Evolutionary conservation across 2,113 vertebrate species (phyloP).

Genomic region (Syngnathus typhle): DNA sequence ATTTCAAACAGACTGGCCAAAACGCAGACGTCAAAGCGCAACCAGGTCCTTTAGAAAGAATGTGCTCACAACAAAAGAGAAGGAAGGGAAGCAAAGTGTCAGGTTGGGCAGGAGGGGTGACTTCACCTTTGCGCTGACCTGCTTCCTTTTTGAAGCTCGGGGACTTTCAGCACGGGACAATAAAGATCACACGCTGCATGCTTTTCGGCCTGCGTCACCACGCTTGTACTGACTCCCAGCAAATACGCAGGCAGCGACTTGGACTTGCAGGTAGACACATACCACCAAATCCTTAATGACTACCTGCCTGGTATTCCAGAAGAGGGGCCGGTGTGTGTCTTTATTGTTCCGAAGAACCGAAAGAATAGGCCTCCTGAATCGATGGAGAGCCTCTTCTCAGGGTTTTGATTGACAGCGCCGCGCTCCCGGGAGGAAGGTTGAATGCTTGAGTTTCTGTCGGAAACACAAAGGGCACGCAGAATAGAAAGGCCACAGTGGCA

Average conservation of each 20-base stretch:
- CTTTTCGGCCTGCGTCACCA: constrained; percentile 53
- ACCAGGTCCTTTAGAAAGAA: constrained; percentile 1
- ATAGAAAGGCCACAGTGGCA: constrained; percentile 25
- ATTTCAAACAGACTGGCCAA: not conserved
- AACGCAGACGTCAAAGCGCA: not conserved
- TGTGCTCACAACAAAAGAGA: constrained; percentile 29
- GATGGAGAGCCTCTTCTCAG: constrained; percentile 17
- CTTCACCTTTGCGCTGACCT: constrained; percentile 62
- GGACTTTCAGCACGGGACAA: constrained; percentile 59
- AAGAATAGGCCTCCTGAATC: constrained; percentile 36
- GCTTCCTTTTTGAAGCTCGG: constrained; percentile 62
- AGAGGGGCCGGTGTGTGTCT: constrained; percentile 26
- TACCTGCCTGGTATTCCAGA: constrained; percentile 47
- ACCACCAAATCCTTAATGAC: constrained; percentile 51
- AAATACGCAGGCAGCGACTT: constrained; percentile 10
- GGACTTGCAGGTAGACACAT: constrained; percentile 38
- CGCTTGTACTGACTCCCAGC: constrained; percentile 21
- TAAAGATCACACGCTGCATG: constrained; percentile 58
- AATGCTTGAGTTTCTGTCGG: constrained; percentile 50
- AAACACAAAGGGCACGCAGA: constrained; percentile 43
- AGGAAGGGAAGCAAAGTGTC: constrained; percentile 42
- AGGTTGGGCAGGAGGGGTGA: constrained; percentile 47
- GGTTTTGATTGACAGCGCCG: constrained; percentile 57
- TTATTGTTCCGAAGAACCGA: constrained; percentile 33
- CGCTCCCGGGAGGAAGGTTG: constrained; percentile 44